Evolutionary conservation across 2,797 vertebrate species (phyloP), one percentile per base, ranked within the genome.

Genomic region (Molothrus aeneus): DNA sequence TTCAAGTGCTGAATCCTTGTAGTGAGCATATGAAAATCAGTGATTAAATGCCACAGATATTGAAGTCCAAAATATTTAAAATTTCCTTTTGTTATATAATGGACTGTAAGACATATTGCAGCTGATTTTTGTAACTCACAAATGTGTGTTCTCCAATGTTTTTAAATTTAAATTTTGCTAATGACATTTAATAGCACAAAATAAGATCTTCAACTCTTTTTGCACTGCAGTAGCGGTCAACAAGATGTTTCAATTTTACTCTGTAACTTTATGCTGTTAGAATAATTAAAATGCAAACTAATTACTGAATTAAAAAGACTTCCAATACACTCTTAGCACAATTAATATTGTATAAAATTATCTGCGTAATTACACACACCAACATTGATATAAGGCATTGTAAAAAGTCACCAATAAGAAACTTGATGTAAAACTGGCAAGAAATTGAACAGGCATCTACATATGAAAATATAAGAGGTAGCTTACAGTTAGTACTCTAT

Each of bases 281-380:
- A 91, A 97, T 97, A 90, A 98, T 97, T 97, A 97, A 97, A 97
- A 98, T 97, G 97, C 96, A 97, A 97, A 98, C 97, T 92, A 97
- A 96, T 97, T 97, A 97, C 94, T 96, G 97, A 97, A 97, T 97
- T 97, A 98, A 98, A 95, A 93, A 96, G 87, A 97, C 80, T 97
- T 97, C 87, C 85, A 93, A 86, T 96, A 88, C 73, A 95, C 96
- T 97, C 87, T 96, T 97, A 97, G 95, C 92, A 92, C 96, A 97
- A 98, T 96, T 98, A 98, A 98, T 96, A 98, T 95, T 97, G 93
- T 97, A 98, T 96, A 97, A 97, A 97, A 97, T 98, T 97, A 98
- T 97, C 97, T 95, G 93, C 29, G 28, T 97, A 97, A 98, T 97
- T 97, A 97, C 96, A 97, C 89, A 93, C 36, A 94, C 65, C 90